A percentile compares a stretch with the other conserved stretches of the same genome.
Evolutionary conservation across 1,140 invertebrate species (phyloP).

Genomic region (Tetraneura akinire): DNA sequence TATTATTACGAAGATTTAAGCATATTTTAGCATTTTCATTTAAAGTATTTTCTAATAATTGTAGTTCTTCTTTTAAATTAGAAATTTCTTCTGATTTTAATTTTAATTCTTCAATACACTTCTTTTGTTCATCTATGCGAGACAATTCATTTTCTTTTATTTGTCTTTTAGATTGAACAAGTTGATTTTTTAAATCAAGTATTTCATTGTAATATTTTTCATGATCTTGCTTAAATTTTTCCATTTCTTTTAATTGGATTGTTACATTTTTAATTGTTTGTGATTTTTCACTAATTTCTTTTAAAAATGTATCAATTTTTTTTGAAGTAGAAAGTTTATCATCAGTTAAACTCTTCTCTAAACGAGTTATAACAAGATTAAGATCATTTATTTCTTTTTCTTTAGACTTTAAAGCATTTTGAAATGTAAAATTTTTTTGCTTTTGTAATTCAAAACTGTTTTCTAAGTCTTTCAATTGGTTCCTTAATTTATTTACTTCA

Average conservation of each 20-base stretch:
- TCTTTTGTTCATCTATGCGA: conserved; percentile 25
- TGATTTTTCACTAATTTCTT: conserved; percentile 53
- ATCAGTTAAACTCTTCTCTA: conserved; percentile 52
- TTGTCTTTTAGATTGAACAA: conserved; percentile 8
- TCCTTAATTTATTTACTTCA: conserved; percentile 41
- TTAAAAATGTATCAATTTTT: conserved; percentile 40
- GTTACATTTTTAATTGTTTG: conserved; percentile 66
- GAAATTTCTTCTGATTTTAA: conserved; percentile 14
- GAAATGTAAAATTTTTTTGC: neutral
- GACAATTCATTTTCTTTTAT: conserved; percentile 16
- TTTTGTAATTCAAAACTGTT: conserved; percentile 43
- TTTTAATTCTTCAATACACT: conserved; percentile 59
- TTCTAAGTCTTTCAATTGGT: conserved; percentile 20
- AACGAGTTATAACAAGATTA: conserved; percentile 51
- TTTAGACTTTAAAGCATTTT: conserved; percentile 53
- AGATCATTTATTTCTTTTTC: conserved; percentile 53
- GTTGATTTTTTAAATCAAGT: conserved; percentile 34
- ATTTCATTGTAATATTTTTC: conserved; percentile 60
- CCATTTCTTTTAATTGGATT: conserved; percentile 57
- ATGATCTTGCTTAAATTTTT: conserved; percentile 59
- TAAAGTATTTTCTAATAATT: conserved; percentile 8
- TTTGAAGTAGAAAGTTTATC: conserved; percentile 43
- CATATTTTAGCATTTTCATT: conserved; percentile 39
- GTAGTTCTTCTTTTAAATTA: conserved; percentile 39
- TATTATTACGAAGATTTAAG: conserved; percentile 6